Conservation (phyloP, 2,113 vertebrate species). For the Eurypyga helias region DNA sequence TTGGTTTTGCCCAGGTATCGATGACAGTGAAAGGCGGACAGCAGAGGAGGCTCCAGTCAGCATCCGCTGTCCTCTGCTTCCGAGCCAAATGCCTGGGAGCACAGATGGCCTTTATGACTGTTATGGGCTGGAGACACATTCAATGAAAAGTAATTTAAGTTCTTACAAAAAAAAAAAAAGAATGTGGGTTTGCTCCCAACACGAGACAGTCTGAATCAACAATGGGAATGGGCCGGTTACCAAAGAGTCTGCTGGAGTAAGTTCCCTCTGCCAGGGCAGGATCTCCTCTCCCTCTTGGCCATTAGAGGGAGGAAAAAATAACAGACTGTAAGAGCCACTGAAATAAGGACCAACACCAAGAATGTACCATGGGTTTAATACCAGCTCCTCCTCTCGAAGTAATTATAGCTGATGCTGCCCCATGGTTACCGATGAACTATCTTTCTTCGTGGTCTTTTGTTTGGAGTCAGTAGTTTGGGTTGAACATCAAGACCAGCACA, state of each 20-base stretch:
- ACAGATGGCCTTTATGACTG: conserved; percentile 44
- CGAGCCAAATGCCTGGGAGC: not conserved
- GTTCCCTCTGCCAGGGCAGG: conserved; percentile 53
- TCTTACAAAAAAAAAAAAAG: conserved; percentile 29
- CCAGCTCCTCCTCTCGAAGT: conserved; percentile 52
- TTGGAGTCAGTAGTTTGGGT: conserved; percentile 35
- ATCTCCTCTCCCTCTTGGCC: conserved; percentile 67
- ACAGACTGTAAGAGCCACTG: conserved; percentile 65
- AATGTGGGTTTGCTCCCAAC: conserved; percentile 71
- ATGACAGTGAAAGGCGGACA: not conserved
- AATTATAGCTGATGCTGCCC: conserved; percentile 63
- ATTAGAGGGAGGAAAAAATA: conserved; percentile 73
- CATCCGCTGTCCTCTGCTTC: not conserved
- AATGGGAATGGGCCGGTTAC: conserved; percentile 64
- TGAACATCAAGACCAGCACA: conserved; percentile 2
- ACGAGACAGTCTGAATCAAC: conserved; percentile 75
- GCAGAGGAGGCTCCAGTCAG: not conserved
- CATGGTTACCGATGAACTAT: conserved; percentile 27
- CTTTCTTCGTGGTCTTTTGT: conserved; percentile 34
- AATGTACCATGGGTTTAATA: conserved; percentile 72
- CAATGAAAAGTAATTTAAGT: conserved; percentile 65
- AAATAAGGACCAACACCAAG: conserved; percentile 70
- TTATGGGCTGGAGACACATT: conserved; percentile 52
- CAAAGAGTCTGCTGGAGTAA: conserved; percentile 70
- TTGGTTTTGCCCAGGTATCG: not conserved